These are phyloP conservation scores for Darwinula stevensoni DNA, from an alignment of 2,888 invertebrate species.

Conservation along the genomic window DNA sequence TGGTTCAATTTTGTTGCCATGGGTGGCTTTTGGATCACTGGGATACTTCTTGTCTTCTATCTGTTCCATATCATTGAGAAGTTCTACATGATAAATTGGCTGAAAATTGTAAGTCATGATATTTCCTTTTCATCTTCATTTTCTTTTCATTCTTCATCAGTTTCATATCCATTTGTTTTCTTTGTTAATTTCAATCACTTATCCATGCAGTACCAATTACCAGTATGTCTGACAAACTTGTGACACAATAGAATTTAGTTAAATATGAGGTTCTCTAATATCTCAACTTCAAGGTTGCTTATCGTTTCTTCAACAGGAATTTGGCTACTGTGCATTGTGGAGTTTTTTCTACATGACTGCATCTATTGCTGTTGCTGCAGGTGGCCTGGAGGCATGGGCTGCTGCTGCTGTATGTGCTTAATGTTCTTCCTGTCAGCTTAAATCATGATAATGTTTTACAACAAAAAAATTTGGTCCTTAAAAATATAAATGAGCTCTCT, in stretches of 20 bases:
- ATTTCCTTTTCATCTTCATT: conserved; percentile 3
- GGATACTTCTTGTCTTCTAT: conserved; percentile 43
- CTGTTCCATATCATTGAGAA: conserved; percentile 60
- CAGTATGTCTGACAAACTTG: conserved; percentile 4
- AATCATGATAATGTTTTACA: no score
- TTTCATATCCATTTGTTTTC: conserved; percentile 3
- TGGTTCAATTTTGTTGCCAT: conserved; percentile 51
- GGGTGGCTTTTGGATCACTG: conserved; percentile 58
- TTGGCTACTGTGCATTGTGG: conserved; percentile 41
- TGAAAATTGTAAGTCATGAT: conserved; percentile 30
- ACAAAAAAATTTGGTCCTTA: no score
- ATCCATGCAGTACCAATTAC: not conserved
- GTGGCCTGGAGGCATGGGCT: conserved; percentile 24
- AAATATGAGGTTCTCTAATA: no score
- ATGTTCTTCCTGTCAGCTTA: no score
- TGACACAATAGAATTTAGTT: no score
- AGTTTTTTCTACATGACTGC: conserved; percentile 41
- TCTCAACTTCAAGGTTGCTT: no score
- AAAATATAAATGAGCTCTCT: no score
- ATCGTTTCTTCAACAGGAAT: conserved; percentile 29
- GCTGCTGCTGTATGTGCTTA: conserved; percentile 37
- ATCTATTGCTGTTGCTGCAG: conserved; percentile 29
- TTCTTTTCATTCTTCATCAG: conserved; percentile 6
- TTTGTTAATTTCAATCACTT: no score
- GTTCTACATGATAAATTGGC: conserved; percentile 55